Percentiles rank a stretch among this genome's conserved stretches.
Conservation (phyloP, 2,888 invertebrate genomes). For the Metalampra italica region DNA sequence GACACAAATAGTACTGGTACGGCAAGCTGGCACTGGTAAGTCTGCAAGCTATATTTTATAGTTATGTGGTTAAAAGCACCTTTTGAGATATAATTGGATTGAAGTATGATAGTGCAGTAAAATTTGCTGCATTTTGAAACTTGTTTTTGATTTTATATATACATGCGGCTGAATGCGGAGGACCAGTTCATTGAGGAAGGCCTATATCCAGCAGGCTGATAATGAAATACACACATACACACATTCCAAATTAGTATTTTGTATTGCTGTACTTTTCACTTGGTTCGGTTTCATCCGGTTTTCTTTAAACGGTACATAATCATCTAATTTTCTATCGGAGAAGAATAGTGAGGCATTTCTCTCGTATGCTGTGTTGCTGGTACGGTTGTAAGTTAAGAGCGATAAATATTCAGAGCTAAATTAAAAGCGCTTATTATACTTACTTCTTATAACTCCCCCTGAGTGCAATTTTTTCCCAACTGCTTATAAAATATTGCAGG, state of each 20-base stretch:
- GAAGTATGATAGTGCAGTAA: slow-evolving; percentile 9
- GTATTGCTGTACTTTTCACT: not conserved
- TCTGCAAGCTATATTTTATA: slow-evolving; percentile 17
- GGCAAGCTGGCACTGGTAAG: too few species aligned
- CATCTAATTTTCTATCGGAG: slow-evolving; percentile 16
- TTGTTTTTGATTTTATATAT: too few species aligned
- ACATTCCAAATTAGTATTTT: too few species aligned
- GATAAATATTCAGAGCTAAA: not conserved
- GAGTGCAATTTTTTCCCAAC: too few species aligned
- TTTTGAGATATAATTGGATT: slow-evolving; percentile 18
- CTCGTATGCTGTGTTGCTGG: slow-evolving; percentile 15
- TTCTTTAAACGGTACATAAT: slow-evolving; percentile 27
- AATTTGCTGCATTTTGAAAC: slow-evolving; percentile 1
- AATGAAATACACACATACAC: not conserved
- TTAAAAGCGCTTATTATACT: not conserved
- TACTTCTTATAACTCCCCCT: too few species aligned
- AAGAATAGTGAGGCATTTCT: slow-evolving; percentile 19
- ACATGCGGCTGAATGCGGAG: not conserved
- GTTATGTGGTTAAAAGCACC: slow-evolving; percentile 39
- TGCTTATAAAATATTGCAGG: too few species aligned
- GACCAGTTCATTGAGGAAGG: too few species aligned
- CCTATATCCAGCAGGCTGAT: too few species aligned
- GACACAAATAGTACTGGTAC: too few species aligned
- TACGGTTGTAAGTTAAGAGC: not conserved
- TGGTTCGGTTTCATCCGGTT: slow-evolving; percentile 7